Conservation (phyloP, 2,888 invertebrate genomes). For the Zootermopsis nevadensis region DNA sequence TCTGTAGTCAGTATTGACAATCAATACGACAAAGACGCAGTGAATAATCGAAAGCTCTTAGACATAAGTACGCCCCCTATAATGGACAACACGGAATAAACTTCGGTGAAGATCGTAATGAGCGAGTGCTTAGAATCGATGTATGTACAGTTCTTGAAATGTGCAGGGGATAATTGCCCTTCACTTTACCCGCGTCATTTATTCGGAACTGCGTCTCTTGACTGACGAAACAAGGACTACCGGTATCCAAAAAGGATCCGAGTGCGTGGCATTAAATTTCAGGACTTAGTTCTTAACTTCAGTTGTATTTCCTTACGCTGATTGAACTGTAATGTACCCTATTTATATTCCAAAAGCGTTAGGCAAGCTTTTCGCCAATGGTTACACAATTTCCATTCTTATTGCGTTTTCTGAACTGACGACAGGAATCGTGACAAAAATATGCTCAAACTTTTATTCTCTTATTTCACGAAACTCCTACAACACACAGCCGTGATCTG, state of each 20-base stretch:
- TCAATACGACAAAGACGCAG: no score
- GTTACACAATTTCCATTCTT: slow-evolving; percentile 1
- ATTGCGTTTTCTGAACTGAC: background rate
- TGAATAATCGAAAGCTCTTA: no score
- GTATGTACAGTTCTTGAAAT: background rate
- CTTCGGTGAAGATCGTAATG: no score
- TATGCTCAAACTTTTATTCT: background rate
- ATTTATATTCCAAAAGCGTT: background rate
- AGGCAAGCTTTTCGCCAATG: background rate
- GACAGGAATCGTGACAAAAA: background rate
- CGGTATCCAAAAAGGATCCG: background rate
- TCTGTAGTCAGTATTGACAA: no score
- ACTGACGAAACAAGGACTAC: background rate
- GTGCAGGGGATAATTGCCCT: background rate
- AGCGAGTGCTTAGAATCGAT: no score
- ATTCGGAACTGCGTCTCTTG: background rate
- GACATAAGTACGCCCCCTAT: no score
- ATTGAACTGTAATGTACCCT: background rate
- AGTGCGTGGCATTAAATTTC: background rate
- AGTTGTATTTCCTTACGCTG: background rate
- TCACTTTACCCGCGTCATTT: background rate
- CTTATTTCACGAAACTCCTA: background rate
- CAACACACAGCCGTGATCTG: background rate
- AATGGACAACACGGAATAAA: no score
- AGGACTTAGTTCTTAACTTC: background rate